phyloP scores from a whole-genome alignment of 2,113 vertebrate species.

The Bostrychus sinensis region DNA sequence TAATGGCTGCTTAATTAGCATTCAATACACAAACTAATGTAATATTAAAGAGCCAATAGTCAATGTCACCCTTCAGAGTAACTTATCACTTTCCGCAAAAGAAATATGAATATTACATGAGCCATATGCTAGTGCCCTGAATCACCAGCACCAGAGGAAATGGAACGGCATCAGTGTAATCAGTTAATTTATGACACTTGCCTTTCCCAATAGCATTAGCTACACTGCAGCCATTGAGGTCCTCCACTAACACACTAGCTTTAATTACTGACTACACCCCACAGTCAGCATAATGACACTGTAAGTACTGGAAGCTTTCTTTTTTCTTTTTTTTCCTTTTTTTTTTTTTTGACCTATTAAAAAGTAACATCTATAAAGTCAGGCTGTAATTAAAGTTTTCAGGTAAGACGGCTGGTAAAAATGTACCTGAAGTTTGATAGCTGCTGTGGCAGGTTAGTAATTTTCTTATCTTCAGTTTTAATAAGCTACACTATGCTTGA shows the following conservation, averaged over 20 bases:
- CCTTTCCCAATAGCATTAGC: neutral
- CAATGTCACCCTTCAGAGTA: too few relatives aligned
- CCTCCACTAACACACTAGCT: neutral
- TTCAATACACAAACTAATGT: neutral
- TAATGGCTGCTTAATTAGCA: neutral
- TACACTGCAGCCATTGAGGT: neutral
- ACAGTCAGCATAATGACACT: neutral
- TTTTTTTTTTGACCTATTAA: neutral
- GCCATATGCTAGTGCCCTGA: neutral
- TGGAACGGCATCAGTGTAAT: neutral
- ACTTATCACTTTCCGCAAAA: neutral
- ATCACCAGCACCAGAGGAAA: neutral
- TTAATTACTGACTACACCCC: neutral
- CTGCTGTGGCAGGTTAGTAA: neutral
- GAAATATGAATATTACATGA: neutral
- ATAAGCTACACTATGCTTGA: too few relatives aligned
- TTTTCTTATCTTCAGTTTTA: neutral
- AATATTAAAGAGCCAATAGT: neutral
- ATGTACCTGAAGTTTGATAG: neutral
- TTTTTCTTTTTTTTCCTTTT: neutral
- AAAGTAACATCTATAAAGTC: neutral
- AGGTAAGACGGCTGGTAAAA: neutral
- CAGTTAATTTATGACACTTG: conserved; percentile 4
- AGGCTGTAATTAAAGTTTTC: neutral
- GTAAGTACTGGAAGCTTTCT: neutral